These are phyloP conservation scores for Meloe dianella DNA, from an alignment of 2,888 invertebrate species.

Conservation along the genomic window DNA sequence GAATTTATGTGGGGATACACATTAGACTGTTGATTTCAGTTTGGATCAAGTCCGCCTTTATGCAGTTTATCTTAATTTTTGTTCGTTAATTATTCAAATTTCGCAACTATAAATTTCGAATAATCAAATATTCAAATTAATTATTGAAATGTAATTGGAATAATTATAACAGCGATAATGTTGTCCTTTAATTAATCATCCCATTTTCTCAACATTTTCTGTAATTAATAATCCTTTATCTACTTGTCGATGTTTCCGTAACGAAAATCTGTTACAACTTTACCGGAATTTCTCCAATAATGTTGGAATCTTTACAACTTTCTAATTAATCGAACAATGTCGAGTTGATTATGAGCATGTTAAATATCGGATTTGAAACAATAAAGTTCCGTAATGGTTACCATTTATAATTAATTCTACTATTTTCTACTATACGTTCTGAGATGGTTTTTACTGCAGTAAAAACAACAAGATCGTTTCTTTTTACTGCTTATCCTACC, in stretches of 20 bases:
- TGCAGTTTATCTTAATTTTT: not conserved
- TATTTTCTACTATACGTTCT: not conserved
- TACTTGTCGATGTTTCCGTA: not conserved
- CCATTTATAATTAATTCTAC: not conserved
- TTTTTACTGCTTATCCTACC: not conserved
- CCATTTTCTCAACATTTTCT: not conserved
- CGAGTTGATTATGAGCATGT: not conserved
- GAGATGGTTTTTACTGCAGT: not conserved
- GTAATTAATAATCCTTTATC: slow-evolving; percentile 2
- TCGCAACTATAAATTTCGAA: not conserved
- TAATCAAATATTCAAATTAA: slow-evolving; percentile 11
- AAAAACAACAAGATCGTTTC: not conserved
- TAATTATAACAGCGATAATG: not conserved
- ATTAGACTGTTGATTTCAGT: not conserved
- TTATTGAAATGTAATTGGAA: slow-evolving; percentile 8
- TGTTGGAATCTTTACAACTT: not conserved
- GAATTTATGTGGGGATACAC: not conserved
- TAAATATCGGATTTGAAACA: not conserved
- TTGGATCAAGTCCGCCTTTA: not conserved
- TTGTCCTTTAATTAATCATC: not conserved
- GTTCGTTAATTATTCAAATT: not conserved
- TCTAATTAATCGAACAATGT: slow-evolving; percentile 7
- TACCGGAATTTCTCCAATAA: not conserved
- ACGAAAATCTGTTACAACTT: slow-evolving; percentile 5
- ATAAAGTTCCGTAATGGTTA: not conserved